A percentile compares a stretch with the other conserved stretches of the same genome.
phyloP scores from a whole-genome alignment of 1,140 invertebrate species.

The Monochamus saltuarius region DNA sequence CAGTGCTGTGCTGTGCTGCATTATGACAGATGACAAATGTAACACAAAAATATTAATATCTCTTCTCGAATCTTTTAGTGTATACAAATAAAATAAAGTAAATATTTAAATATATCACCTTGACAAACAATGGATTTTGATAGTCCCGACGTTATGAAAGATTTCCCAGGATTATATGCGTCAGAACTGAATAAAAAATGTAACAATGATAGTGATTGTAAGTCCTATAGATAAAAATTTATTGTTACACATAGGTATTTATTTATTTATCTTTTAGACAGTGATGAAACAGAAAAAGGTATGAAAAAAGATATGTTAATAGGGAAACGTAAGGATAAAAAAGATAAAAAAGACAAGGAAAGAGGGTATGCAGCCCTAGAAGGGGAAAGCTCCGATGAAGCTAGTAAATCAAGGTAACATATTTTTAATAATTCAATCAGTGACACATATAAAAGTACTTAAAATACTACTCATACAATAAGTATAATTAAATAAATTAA shows the following conservation, averaged over 20 bases:
- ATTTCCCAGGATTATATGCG: slow-evolving; percentile 85
- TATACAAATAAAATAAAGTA: too few species aligned
- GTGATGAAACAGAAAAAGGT: slow-evolving; percentile 51
- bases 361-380: slow-evolving; percentile 88
- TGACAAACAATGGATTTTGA: slow-evolving; percentile 76
- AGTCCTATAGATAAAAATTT: slow-evolving; percentile 51
- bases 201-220: slow-evolving; percentile 84
- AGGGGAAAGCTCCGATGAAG: slow-evolving; percentile 90
- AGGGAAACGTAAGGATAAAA: slow-evolving; percentile 74
- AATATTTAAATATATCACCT: too few species aligned
- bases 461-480: too few species aligned
- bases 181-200: slow-evolving; percentile 71
- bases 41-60: too few species aligned
- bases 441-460: too few species aligned
- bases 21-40: too few species aligned
- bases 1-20: too few species aligned
- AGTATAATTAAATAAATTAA: too few species aligned
- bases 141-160: slow-evolving; percentile 86
- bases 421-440: too few species aligned
- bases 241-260: slow-evolving; percentile 20
- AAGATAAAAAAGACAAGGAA: slow-evolving; percentile 79
- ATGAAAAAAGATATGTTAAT: slow-evolving; percentile 60
- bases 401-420: slow-evolving; percentile 56
- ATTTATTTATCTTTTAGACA: slow-evolving; percentile 40
- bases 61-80: too few species aligned